These are phyloP conservation scores for Caenorhabditis sp. DNA, from an alignment of 2,888 invertebrate species.

Conservation along the genomic window DNA sequence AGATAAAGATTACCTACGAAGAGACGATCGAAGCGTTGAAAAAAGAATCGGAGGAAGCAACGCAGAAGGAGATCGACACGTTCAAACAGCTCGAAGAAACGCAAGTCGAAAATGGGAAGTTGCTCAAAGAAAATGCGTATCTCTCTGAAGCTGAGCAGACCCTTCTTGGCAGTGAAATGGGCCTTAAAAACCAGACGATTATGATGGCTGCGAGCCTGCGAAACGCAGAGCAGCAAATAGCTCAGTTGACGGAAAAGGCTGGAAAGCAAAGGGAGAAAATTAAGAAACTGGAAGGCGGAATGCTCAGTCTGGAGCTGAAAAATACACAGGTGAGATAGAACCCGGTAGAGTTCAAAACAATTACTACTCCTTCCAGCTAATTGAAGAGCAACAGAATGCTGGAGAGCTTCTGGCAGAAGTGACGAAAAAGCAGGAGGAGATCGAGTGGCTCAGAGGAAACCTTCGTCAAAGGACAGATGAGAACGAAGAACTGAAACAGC, in stretches of 20 bases:
- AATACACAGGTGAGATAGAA: constrained; percentile 21
- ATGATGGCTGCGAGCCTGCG: neutral
- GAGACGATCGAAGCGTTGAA: neutral
- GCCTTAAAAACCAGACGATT: constrained; percentile 5
- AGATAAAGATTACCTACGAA: too few species aligned
- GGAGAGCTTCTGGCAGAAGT: neutral
- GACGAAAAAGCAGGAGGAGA: neutral
- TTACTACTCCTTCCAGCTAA: too few species aligned
- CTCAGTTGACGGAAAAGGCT: neutral
- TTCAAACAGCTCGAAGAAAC: neutral
- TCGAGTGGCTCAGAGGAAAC: neutral
- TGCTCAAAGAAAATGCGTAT: constrained; percentile 17
- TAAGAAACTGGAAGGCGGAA: neutral
- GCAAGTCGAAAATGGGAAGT: neutral
- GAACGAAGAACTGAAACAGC: neutral
- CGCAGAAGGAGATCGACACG: neutral
- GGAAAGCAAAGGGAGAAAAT: too few species aligned
- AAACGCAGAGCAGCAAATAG: constrained; percentile 1
- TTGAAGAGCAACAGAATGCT: neutral
- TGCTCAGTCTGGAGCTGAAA: neutral
- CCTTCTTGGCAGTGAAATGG: constrained; percentile 31
- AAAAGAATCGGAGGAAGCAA: neutral
- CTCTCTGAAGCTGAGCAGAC: constrained; percentile 14
- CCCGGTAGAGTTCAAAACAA: too few species aligned
- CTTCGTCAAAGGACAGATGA: neutral